phyloP scores from a whole-genome alignment of 2,888 invertebrate species.

The Bellardia bayeri region DNA sequence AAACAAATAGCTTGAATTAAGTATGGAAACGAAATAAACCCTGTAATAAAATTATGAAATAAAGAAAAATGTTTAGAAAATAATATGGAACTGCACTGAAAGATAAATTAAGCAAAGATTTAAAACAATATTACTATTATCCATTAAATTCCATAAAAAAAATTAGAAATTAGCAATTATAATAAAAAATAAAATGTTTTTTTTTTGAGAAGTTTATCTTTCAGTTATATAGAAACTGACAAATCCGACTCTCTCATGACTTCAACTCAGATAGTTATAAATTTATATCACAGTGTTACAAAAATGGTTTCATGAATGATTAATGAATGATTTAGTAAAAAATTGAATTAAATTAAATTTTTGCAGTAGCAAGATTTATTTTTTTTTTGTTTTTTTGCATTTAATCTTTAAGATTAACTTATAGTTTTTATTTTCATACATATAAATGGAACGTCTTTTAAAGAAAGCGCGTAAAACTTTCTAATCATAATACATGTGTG shows the following conservation, averaged over 20 bases:
- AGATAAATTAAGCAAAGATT: no score
- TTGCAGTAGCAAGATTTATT: conserved; percentile 65
- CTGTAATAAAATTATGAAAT: conserved; percentile 30
- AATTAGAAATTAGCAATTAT: no score
- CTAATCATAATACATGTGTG: conserved; percentile 65
- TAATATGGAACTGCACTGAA: neutral
- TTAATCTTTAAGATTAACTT: conserved; percentile 71
- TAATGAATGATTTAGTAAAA: neutral
- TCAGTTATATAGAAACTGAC: no score
- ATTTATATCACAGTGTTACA: no score
- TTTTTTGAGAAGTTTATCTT: no score
- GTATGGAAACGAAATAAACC: neutral
- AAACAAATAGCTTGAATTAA: neutral
- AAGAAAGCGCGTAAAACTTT: conserved; percentile 63
- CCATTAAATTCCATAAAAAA: no score
- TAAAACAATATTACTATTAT: no score
- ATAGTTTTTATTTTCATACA: conserved; percentile 50
- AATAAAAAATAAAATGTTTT: no score
- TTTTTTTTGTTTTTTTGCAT: conserved; percentile 32
- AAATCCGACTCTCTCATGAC: no score
- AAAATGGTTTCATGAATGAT: no score
- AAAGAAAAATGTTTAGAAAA: neutral
- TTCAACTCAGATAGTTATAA: no score
- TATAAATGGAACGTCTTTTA: conserved; percentile 72
- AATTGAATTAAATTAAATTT: neutral